These are phyloP conservation scores for Meganola albula DNA, from an alignment of 2,888 invertebrate genomes.

Conservation along the genomic window DNA sequence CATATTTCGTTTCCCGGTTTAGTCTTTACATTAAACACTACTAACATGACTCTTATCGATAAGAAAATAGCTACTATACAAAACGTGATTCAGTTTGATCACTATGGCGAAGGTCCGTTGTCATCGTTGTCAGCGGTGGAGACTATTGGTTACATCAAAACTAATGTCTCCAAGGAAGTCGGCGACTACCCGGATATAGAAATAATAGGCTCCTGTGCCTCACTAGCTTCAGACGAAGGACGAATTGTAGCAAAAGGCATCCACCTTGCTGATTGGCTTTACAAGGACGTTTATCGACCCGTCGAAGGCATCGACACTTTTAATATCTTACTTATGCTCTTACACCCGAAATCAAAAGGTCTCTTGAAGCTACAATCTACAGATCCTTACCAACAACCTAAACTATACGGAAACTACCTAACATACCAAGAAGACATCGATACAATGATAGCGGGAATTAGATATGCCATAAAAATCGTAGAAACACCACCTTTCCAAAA, in stretches of 20 bases:
- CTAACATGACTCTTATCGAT: constrained; percentile 47
- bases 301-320: constrained; percentile 65
- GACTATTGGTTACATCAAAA: constrained; percentile 77
- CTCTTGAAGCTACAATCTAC: constrained; percentile 78
- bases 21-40: constrained; percentile 70
- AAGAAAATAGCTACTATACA: constrained; percentile 44
- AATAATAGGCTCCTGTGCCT: constrained; percentile 76
- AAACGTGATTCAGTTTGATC: constrained; percentile 50
- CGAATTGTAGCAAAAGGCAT: constrained; percentile 55
- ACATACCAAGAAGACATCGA: constrained; percentile 78
- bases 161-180: constrained; percentile 70
- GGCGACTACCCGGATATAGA: constrained; percentile 82
- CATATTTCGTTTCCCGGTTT: constrained; percentile 80
- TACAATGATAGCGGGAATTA: constrained; percentile 77
- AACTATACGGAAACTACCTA: constrained; percentile 85
- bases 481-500: constrained; percentile 77
- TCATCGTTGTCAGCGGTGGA: constrained; percentile 77
- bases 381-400: constrained; percentile 81
- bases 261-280: constrained; percentile 57
- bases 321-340: constrained; percentile 71
- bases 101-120: constrained; percentile 71
- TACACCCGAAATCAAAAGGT: constrained; percentile 82
- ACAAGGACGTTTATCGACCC: constrained; percentile 55
- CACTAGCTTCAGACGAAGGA: constrained; percentile 77
- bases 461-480: constrained; percentile 73